These are phyloP conservation scores for Elgaria multicarinata DNA, from an alignment of 2,113 vertebrate species.

Conservation along the genomic window DNA sequence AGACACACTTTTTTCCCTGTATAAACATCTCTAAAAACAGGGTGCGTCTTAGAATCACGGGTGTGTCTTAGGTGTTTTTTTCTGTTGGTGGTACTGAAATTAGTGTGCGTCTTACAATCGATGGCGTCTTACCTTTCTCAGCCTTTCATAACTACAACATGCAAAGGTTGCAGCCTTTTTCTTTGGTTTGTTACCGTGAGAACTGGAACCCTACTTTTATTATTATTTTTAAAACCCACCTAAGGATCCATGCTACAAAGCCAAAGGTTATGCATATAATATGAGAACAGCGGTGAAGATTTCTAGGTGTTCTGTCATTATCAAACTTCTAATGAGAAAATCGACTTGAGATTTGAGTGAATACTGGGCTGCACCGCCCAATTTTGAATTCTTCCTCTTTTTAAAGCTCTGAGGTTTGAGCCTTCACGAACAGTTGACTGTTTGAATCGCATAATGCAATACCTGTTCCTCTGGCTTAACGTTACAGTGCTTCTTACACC, in stretches of 20 bases:
- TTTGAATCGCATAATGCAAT: conserved; percentile 77
- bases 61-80: too few relatives aligned
- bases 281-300: not conserved
- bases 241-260: not conserved
- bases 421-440: conserved; percentile 75
- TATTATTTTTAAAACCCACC: not conserved
- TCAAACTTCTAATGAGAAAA: not conserved
- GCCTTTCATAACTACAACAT: not conserved
- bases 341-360: not conserved
- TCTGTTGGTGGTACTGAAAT: too few relatives aligned
- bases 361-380: not conserved
- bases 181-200: not conserved
- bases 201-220: not conserved
- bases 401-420: conserved; percentile 69
- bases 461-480: conserved; percentile 80
- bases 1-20: too few relatives aligned
- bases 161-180: not conserved
- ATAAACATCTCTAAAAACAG: too few relatives aligned
- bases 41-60: too few relatives aligned
- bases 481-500: conserved; percentile 77
- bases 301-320: not conserved
- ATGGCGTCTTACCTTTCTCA: too few relatives aligned
- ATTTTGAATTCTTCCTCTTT: conserved; percentile 74
- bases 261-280: not conserved
- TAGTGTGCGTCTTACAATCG: too few relatives aligned